phyloP scores from a whole-genome alignment of 2,113 vertebrate species.

The Ceuthmochares aereus region DNA sequence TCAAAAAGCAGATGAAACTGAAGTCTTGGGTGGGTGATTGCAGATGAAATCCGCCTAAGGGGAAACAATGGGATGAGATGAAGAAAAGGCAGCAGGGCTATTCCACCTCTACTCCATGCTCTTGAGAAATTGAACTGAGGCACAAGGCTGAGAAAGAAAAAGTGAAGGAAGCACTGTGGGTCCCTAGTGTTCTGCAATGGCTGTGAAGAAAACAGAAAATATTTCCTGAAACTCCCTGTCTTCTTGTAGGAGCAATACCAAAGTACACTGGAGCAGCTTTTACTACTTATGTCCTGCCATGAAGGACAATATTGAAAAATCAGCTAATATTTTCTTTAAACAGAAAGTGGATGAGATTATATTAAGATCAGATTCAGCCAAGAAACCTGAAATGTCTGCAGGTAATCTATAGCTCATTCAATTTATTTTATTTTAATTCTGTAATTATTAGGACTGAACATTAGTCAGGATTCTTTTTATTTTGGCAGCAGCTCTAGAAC shows the following conservation, averaged over 20 bases:
- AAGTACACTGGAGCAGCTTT: neutral
- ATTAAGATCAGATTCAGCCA: neutral
- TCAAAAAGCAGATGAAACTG: conserved; percentile 14
- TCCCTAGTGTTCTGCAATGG: neutral
- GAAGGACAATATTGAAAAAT: neutral
- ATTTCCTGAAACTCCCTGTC: neutral
- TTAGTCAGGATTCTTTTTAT: neutral
- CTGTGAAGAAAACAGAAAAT: neutral
- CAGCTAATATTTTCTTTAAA: neutral
- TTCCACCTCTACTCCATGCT: neutral
- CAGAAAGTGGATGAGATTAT: neutral
- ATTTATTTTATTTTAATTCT: neutral
- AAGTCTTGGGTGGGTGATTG: neutral
- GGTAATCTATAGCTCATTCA: neutral
- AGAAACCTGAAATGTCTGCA: neutral
- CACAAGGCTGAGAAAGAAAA: neutral
- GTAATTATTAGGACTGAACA: neutral
- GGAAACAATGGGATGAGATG: accelerated
- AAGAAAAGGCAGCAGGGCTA: neutral
- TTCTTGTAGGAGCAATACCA: neutral
- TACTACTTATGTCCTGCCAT: neutral
- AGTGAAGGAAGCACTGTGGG: neutral
- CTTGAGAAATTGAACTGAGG: neutral
- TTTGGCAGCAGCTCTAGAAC: neutral
- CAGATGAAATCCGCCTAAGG: neutral